A percentile compares a stretch with the other conserved stretches of the same genome.
Conservation (phyloP, 2,797 vertebrate genomes). For the Buceros bicornis region DNA sequence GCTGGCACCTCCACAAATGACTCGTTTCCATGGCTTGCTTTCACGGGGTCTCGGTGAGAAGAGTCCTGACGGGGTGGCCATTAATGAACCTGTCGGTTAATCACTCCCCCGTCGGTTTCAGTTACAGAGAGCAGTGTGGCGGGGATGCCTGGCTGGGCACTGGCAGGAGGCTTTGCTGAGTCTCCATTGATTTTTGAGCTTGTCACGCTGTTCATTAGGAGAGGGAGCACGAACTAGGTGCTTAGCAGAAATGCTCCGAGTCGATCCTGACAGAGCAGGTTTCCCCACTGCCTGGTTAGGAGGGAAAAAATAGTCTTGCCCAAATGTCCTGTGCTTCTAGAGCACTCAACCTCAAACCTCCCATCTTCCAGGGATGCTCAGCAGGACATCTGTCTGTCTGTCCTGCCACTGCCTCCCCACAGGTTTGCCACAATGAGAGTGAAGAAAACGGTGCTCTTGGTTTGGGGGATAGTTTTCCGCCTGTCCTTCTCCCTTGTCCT, state of each 20-base stretch:
- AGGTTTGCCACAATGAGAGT: not conserved
- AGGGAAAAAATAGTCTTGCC: rapidly evolving
- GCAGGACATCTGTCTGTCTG: not conserved
- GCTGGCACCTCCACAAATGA: not conserved
- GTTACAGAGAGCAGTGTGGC: constrained; percentile 57
- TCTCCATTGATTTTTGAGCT: constrained; percentile 62
- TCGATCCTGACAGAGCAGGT: not conserved
- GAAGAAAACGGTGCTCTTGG: not conserved
- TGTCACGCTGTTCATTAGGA: constrained; percentile 33
- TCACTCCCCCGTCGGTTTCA: constrained; percentile 58
- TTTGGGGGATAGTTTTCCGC: not conserved
- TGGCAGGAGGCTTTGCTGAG: not conserved
- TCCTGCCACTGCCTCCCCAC: not conserved
- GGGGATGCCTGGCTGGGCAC: constrained; percentile 19
- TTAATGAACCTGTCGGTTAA: constrained; percentile 61
- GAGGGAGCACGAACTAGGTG: not conserved
- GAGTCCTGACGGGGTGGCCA: not conserved
- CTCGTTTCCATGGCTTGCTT: not conserved
- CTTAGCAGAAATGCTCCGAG: not conserved
- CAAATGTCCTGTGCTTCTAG: rapidly evolving
- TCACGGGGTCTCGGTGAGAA: not conserved
- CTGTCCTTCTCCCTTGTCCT: not conserved
- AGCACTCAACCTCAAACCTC: not conserved
- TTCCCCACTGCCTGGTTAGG: not conserved
- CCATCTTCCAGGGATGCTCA: not conserved